Base-by-base conservation (phyloP, 2,888 invertebrate genomes). In the Phanerotoma sp. region DNA sequence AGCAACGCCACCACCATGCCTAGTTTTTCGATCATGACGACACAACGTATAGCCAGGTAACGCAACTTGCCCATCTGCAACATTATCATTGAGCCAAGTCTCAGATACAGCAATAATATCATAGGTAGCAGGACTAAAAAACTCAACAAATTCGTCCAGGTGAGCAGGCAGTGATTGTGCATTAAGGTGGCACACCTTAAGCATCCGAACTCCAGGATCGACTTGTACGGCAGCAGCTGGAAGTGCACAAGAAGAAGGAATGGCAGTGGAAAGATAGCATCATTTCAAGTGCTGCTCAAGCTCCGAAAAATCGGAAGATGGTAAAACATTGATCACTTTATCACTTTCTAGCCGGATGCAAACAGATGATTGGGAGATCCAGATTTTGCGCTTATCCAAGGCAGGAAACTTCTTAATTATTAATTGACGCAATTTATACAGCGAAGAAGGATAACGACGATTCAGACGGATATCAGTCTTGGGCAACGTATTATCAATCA, bases 11-110 rank as follows among this genome's bases (percentile, higher is more conserved):
- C 35, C 35, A 35, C 13, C 15, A 13, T 35, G 35, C 13, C 35
- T 5, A 15, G 35, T 35, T 16, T 28, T 40, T 7, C 20, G 49
- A 38, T 40, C 32, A 15, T 38, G 30, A 9, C 40, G 35, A 16
- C 21, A 30, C 25, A 16, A 18, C n/a, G 30, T 20, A 7, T 16
- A 30, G 10, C 25, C 18, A 11, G 28, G 16, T 21, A 40, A 13
- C 2, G 15, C 16, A 10, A 50, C 38, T 30, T 40, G 40, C 35
- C 15, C 30, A 40, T 50, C 40, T 5, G 28, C 47, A 13, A 50
- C 28, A 21, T 16, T 16, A 10, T 33, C 25, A 37, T 6, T 49
- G 3, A 40, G 25, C 49, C 49, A 50, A 15, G 40, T 50, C 11
- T 40, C 49, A 35, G 35, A 35, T 15, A 35, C 35, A 35, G 35